Base-by-base conservation (phyloP, 2,113 vertebrate genomes). In the Hippocampus abdominalis region DNA sequence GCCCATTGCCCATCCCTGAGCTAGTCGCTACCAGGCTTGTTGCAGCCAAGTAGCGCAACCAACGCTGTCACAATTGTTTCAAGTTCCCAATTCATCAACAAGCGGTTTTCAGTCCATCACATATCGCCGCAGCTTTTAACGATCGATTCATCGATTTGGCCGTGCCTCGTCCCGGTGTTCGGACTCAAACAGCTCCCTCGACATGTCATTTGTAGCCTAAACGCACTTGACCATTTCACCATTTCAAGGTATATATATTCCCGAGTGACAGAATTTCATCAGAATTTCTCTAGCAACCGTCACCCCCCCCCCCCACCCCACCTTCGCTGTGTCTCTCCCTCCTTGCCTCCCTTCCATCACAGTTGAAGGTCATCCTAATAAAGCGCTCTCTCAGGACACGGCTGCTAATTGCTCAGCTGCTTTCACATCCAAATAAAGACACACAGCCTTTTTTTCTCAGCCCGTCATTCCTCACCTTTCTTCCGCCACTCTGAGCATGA, bases 281-380 rank as follows among this genome's bases (percentile, higher is more conserved):
- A 61, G 71, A 79, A 71, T 74, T 25, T 80, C 44, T 70, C 54
- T 10, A 32, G 57, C 57, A 7, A 56, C 5, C n/a, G 5, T 6
- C 56, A 8, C 23, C 32, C 11, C 62, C 62, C 36, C 54, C 39
- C n/a, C n/a, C n/a, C n/a, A n/a, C n/a, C n/a, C n/a, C n/a, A n/a
- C 76, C 57, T 36, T 72, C 65, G 11, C 64, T 40, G 23, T 51
- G 49, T 61, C 53, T 16, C 59, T 54, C 27, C 25, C 51, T 23
- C 44, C 20, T 42, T 32, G 27, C 54, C 23, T 53, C 32, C 64
- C 66, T 42, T 66, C 61, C 53, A 21, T 62, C 69, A 53, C 46
- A 71, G 46, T 76, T 90, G 90, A 91, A 93, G 91, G 88, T 91
- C 87, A 88, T 85, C 82, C 87, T 90, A 86, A 89, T 92, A 86